Evolutionary conservation across 1,140 invertebrate genomes (phyloP), one percentile per base, ranked within the genome.

Genomic region (Papilio helenus): DNA sequence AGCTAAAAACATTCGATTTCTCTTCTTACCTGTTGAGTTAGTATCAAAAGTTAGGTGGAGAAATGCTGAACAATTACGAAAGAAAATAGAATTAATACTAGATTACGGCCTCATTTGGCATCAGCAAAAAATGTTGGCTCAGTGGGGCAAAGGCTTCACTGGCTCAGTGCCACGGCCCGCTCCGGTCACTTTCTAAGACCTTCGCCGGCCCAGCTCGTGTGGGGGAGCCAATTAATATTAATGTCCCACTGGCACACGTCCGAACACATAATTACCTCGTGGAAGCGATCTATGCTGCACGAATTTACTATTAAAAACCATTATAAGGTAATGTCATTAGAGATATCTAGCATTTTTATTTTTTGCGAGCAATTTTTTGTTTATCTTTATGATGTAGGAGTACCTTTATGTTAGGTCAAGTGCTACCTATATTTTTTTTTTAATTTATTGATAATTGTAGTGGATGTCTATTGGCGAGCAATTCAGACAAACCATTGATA

Each of bases 181-280:
- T 49, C 12, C 72, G 72, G 72, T 74, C 72, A 74, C 42, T 46
- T 49, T 74, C 72, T 44, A 74, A 74, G 72, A 42, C 71, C 71
- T 72, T 42, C 42, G 2, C 34, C 18, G n/a, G 39, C 71, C 71
- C 39, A 44, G 39, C n/a, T 72, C 18, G 34, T 72, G 71, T 72
- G 29, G 34, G 68, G 34, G 44, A 26, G 72, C 72, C 72, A 74
- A 74, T 74, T 74, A 74, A 74, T 74, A 74, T 74, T 74, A 74
- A 74, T 74, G 26, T 49, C 42, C 39, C 7, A 74, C 44, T 74
- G 72, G 72, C 72, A 74, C 72, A 74, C 72, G 72, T 74, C 72
- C 72, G 42, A 46, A 51, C 72, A 74, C 10, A 44, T 49, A 46
- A 74, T 74, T 74, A 74, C 44, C 44, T 10, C 44, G 23, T 74